Conservation (phyloP, 2,113 vertebrate genomes). For the Aramus guarauna region DNA sequence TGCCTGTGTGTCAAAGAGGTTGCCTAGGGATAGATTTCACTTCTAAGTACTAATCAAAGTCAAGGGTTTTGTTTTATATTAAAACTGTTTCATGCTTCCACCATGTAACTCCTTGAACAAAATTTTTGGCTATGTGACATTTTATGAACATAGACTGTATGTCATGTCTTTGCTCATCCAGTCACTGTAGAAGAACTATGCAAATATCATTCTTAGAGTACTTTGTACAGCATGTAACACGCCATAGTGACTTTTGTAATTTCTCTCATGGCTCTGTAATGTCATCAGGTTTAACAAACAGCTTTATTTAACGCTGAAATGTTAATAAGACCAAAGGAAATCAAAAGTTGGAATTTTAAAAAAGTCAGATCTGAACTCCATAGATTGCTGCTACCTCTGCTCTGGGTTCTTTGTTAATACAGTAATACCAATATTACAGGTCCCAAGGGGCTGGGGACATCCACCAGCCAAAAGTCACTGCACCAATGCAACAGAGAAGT, state of each 20-base stretch:
- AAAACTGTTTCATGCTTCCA: background rate
- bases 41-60: background rate
- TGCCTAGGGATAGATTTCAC: background rate
- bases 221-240: background rate
- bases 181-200: background rate
- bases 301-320: background rate
- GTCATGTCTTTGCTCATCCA: background rate
- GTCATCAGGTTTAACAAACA: background rate
- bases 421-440: background rate
- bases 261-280: background rate
- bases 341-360: accelerated
- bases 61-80: background rate
- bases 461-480: background rate
- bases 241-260: background rate
- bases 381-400: background rate
- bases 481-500: background rate
- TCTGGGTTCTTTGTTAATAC: background rate
- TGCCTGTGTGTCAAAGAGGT: background rate
- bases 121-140: background rate
- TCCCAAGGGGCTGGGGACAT: background rate
- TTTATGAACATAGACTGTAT: background rate
- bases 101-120: background rate
- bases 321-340: background rate
- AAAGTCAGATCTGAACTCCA: background rate
- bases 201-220: background rate